A percentile compares a stretch with the other conserved stretches of the same genome.
These are phyloP conservation scores for Ferdinandea cuprea DNA, from an alignment of 2,888 invertebrate species.

Conservation along the genomic window DNA sequence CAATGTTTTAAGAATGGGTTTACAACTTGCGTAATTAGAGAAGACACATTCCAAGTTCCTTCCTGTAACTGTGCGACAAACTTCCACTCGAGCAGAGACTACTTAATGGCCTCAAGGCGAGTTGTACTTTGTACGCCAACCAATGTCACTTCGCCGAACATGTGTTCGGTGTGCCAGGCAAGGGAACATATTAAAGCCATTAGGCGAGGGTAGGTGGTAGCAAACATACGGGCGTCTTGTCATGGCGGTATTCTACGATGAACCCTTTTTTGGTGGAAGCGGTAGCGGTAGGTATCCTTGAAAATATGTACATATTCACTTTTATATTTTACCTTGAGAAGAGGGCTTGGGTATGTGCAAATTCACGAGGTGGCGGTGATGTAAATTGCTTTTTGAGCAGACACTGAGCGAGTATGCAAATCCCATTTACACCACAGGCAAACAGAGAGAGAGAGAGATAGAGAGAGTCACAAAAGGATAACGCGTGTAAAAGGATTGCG, in stretches of 20 bases:
- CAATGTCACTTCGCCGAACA: constrained; percentile 62
- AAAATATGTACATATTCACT: constrained; percentile 8
- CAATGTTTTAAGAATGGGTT: constrained; percentile 42
- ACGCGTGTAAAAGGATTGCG: constrained; percentile 45
- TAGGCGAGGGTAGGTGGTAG: constrained; percentile 12
- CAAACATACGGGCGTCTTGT: constrained; percentile 45
- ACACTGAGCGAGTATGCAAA: constrained; percentile 45
- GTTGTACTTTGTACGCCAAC: constrained; percentile 38
- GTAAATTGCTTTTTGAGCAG: constrained; percentile 68
- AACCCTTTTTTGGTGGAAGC: constrained; percentile 45
- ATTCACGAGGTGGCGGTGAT: constrained; percentile 52
- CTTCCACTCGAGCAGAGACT: constrained; percentile 25
- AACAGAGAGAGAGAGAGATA: no score
- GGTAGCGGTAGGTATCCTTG: constrained; percentile 2
- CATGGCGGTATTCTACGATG: constrained; percentile 25
- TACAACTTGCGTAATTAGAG: constrained; percentile 71
- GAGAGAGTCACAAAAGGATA: constrained; percentile 49
- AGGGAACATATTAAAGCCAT: constrained; percentile 69
- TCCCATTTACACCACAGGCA: constrained; percentile 26
- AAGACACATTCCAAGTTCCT: constrained; percentile 71
- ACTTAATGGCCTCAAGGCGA: constrained; percentile 69
- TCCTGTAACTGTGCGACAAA: constrained; percentile 55
- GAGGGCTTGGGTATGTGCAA: constrained; percentile 1
- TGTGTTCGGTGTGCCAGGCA: constrained; percentile 31
- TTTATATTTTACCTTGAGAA: constrained; percentile 16